Conservation (phyloP, 2,113 vertebrate species). For the Heloderma charlesbogerti region DNA sequence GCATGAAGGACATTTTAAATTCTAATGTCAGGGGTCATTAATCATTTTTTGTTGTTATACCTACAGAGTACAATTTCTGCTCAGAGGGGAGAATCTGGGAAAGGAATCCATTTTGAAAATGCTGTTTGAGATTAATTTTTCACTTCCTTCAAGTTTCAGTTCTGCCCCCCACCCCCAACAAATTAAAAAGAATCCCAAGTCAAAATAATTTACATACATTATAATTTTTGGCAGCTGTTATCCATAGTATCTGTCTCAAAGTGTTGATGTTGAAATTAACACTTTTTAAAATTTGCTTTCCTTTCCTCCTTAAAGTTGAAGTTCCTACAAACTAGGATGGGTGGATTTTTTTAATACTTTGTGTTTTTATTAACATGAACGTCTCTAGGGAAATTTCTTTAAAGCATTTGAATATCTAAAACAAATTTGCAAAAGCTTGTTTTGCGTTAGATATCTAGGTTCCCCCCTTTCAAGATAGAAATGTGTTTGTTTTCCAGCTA, state of each 20-base stretch:
- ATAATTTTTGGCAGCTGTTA: constrained; percentile 42
- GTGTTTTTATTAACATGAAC: neutral
- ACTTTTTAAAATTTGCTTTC: constrained; percentile 11
- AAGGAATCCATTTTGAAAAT: constrained; percentile 63
- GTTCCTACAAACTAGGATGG: neutral
- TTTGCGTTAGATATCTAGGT: constrained; percentile 8
- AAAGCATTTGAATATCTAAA: constrained; percentile 28
- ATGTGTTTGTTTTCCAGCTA: constrained; percentile 39
- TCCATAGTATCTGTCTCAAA: constrained; percentile 25
- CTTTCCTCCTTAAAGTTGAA: neutral
- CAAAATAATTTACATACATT: constrained; percentile 59
- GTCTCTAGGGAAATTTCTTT: constrained; percentile 20
- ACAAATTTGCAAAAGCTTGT: constrained; percentile 11
- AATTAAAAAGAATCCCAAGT: constrained; percentile 56
- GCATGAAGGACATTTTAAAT: constrained; percentile 71
- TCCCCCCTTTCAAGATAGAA: constrained; percentile 20
- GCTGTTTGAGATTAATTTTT: constrained; percentile 67
- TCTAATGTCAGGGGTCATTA: constrained; percentile 74
- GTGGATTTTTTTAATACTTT: neutral
- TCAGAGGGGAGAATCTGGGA: constrained; percentile 36
- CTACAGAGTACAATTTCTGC: constrained; percentile 54
- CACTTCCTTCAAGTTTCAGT: constrained; percentile 53
- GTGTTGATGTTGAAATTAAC: neutral
- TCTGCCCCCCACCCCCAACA: constrained; percentile 40
- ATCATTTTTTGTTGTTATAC: constrained; percentile 59